Evolutionary conservation across 37 sponge, comb jelly and placozoan genomes (phyloP).

Genomic region (Tethya wilhelma): DNA sequence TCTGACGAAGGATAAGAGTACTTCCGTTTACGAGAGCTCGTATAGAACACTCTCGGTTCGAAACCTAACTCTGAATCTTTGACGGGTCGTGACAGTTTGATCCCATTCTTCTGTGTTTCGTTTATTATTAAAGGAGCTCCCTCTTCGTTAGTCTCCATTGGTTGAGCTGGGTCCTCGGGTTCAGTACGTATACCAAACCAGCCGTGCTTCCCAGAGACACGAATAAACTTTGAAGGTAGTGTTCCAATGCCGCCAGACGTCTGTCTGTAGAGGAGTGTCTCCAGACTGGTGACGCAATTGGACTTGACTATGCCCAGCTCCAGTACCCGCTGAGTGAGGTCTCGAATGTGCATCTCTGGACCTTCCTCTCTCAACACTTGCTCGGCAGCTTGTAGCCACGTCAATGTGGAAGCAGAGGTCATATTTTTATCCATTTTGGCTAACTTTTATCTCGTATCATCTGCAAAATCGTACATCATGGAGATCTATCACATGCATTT

Average conservation of each 20-base stretch:
- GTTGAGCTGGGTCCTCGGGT: no score
- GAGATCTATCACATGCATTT: no score
- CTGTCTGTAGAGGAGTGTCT: constrained; percentile 70
- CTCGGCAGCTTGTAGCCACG: constrained; percentile 74
- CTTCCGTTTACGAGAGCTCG: neutral
- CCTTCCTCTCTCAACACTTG: constrained; percentile 58
- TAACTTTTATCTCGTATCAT: no score
- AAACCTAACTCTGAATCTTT: no score
- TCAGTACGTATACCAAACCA: constrained; percentile 60
- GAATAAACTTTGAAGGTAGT: constrained; percentile 51
- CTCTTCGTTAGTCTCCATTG: no score
- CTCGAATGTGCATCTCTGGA: constrained; percentile 71
- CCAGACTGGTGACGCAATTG: constrained; percentile 67
- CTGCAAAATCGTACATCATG: no score
- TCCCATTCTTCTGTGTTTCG: no score
- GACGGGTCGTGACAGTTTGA: no score
- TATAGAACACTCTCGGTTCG: neutral
- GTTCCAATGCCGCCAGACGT: constrained; percentile 20
- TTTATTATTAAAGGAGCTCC: no score
- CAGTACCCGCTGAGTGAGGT: constrained; percentile 54
- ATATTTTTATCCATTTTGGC: no score
- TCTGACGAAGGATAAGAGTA: constrained; percentile 17
- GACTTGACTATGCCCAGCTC: constrained; percentile 69
- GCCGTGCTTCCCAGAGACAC: constrained; percentile 65
- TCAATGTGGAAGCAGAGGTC: no score